phyloP scores from a whole-genome alignment of 1,140 invertebrate genomes.

The Drosophila asahinai region DNA sequence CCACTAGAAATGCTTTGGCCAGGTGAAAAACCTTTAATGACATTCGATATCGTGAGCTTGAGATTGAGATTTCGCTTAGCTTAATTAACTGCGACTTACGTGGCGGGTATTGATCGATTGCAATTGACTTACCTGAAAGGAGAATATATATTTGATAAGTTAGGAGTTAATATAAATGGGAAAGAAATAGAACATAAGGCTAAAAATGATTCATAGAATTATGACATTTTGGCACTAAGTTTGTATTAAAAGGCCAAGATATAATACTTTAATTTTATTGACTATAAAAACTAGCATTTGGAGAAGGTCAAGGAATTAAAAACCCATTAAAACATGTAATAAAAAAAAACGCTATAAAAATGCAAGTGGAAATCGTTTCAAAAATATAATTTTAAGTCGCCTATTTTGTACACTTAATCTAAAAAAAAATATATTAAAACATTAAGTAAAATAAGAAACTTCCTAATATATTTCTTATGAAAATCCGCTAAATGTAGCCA shows the following conservation, averaged over 20 bases:
- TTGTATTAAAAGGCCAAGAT: too few relatives aligned
- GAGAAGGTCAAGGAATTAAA: not conserved
- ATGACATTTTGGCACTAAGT: too few relatives aligned
- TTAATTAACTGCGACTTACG: slow-evolving; percentile 59
- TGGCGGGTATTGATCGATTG: slow-evolving; percentile 29
- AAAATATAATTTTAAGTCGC: not conserved
- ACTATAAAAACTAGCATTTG: not conserved
- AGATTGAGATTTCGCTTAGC: slow-evolving; percentile 7
- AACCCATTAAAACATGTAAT: too few relatives aligned
- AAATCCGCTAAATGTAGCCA: not conserved
- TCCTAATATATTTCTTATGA: too few relatives aligned
- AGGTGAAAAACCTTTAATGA: slow-evolving; percentile 76
- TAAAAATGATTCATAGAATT: too few relatives aligned
- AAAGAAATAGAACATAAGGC: not conserved
- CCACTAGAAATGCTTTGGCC: slow-evolving; percentile 25
- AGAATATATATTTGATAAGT: slow-evolving; percentile 26
- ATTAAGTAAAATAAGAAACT: too few relatives aligned
- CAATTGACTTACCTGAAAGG: slow-evolving; percentile 54
- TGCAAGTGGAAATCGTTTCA: not conserved
- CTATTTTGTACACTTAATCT: not conserved
- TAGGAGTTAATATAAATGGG: too few relatives aligned
- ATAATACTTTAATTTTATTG: not conserved
- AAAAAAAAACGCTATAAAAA: not conserved
- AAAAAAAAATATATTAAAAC: too few relatives aligned
- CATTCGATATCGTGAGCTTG: slow-evolving; percentile 55